A percentile compares a stretch with the other conserved stretches of the same genome.
Conservation (phyloP, 1,140 invertebrate species). For the Bicyclus anynana region DNA sequence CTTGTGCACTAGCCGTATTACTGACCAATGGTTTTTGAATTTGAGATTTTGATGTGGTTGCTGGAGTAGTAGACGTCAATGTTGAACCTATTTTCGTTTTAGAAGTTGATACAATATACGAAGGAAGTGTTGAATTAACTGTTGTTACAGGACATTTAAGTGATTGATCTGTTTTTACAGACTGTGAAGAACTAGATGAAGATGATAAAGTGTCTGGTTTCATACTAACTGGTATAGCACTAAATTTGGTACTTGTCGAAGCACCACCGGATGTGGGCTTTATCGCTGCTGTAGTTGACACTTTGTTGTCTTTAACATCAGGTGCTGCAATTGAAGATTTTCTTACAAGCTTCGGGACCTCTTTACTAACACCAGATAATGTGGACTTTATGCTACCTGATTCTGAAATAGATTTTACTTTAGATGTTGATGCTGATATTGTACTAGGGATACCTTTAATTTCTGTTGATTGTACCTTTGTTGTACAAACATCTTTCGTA, state of each 20-base stretch:
- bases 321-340: constrained; percentile 1
- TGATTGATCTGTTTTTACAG: not conserved
- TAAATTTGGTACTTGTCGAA: not conserved
- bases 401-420: constrained; percentile 5
- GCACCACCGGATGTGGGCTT: constrained; percentile 6
- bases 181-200: not conserved
- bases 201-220: constrained; percentile 8
- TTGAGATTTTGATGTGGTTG: constrained; percentile 9
- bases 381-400: not conserved
- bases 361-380: not conserved
- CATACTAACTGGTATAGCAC: not conserved
- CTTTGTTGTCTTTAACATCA: constrained; percentile 4
- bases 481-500: not conserved
- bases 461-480: constrained; percentile 2
- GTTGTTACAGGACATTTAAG: constrained; percentile 5
- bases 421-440: not conserved
- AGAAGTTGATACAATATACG: constrained; percentile 34
- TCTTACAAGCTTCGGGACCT: constrained; percentile 1
- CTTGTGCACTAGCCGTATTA: constrained; percentile 7
- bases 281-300: not conserved
- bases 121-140: constrained; percentile 20
- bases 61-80: constrained; percentile 14
- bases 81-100: constrained; percentile 33
- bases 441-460: constrained; percentile 1
- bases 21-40: constrained; percentile 2